Percentiles rank a stretch among this genome's conserved stretches.
These are phyloP conservation scores for Eucidaris tribuloides DNA, from an alignment of 35 echinoderm and acorn worm genomes.

Conservation along the genomic window DNA sequence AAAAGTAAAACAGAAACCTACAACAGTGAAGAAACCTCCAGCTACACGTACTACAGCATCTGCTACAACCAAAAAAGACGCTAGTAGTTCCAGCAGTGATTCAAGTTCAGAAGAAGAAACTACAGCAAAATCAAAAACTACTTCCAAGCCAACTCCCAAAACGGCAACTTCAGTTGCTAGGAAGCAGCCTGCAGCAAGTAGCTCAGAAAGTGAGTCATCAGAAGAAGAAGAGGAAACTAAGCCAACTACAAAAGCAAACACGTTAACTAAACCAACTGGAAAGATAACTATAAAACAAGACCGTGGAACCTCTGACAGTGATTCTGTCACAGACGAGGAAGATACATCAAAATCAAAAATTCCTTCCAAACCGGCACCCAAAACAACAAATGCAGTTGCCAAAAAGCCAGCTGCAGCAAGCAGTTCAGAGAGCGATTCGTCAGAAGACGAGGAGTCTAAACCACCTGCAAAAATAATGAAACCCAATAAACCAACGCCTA, in stretches of 20 bases:
- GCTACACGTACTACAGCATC: background rate
- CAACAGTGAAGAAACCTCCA: background rate
- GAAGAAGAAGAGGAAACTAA: background rate
- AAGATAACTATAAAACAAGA: too few relatives aligned
- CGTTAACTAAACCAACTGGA: background rate
- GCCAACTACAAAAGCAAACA: slow-evolving; percentile 27
- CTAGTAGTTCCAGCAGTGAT: background rate
- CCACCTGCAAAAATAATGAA: background rate
- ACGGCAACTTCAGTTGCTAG: background rate
- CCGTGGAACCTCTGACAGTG: too few relatives aligned
- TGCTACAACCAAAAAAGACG: background rate
- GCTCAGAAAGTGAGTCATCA: background rate
- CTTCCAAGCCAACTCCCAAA: background rate
- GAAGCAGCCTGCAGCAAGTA: background rate
- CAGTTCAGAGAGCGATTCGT: background rate
- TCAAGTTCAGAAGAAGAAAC: background rate
- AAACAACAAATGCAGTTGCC: background rate
- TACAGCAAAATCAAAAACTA: background rate
- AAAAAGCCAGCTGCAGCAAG: background rate
- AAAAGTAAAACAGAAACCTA: background rate
- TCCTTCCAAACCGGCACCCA: background rate
- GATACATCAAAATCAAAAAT: background rate
- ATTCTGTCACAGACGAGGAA: background rate
- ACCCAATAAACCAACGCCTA: background rate
- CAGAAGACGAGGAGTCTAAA: slow-evolving; percentile 18